These are phyloP conservation scores for Aldabrachelys gigantea DNA, from an alignment of 2,113 vertebrate species.

Conservation along the genomic window DNA sequence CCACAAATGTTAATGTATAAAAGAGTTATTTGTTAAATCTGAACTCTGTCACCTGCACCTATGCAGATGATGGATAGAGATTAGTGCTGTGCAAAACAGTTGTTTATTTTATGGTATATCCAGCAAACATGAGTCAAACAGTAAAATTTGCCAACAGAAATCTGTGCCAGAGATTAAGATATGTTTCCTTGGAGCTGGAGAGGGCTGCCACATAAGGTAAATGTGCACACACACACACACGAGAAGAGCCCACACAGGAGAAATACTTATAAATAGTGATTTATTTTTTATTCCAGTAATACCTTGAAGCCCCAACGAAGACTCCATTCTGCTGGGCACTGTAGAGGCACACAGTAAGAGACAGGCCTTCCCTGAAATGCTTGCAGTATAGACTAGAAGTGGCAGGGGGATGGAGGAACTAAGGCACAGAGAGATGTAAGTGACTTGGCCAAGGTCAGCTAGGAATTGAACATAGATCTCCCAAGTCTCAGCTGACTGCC, in stretches of 20 bases:
- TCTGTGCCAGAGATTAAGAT: not conserved
- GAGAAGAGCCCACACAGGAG: conserved; percentile 8
- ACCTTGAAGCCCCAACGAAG: not conserved
- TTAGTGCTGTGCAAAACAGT: conserved; percentile 36
- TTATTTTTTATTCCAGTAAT: not conserved
- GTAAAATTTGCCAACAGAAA: conserved; percentile 33
- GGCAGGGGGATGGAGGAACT: not conserved
- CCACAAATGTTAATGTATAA: not conserved
- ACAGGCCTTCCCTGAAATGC: not conserved
- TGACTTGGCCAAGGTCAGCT: not conserved
- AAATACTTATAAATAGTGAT: not conserved
- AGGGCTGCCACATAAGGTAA: not conserved
- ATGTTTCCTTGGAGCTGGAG: not conserved
- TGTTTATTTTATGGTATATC: conserved; percentile 61
- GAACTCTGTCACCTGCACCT: conserved; percentile 44
- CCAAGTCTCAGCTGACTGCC: not conserved
- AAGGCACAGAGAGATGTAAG: fast-evolving
- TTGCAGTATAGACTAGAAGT: not conserved
- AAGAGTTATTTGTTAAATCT: conserved; percentile 60
- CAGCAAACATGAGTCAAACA: conserved; percentile 16
- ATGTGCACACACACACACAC: not conserved
- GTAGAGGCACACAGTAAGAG: not conserved
- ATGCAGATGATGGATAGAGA: conserved; percentile 42
- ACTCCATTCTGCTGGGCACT: not conserved
- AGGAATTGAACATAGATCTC: not conserved